Evolutionary conservation across 2,797 vertebrate species (phyloP), one percentile per base, ranked within the genome.

Genomic region (Microchirus variegatus): DNA sequence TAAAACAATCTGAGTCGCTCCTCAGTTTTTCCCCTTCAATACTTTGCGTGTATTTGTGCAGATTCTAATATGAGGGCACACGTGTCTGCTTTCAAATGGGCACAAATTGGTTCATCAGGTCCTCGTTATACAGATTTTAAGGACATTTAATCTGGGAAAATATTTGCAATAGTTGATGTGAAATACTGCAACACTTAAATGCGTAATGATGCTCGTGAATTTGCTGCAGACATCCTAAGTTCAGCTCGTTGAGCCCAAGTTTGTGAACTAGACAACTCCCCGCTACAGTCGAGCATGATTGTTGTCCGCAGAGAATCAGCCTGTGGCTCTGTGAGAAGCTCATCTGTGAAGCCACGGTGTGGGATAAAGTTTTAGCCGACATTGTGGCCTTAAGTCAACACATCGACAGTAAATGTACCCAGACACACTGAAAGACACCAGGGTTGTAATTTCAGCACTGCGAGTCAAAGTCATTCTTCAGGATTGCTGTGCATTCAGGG

Each of bases 381-480:
- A 45, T 73, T 88, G 86, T 76, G 84, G 87, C 74, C 86, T 89
- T 89, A 90, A 90, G 73, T 89, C 83, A 91, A 91, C 84, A 90
- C 81, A 90, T 85, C 85, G 91, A 83, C 69, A 81, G 71, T 73
- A 86, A 78, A 90, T 70, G 55, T 61, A 80, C 80, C 78, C 76
- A 81, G 80, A 85, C 78, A 82, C 66, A 71, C 58, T 59, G 46
- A 77, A 79, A 63, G 75, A 88, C 67, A 66, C 54, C 18, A 14
- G 14, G 63, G 50, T 50, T 79, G 60, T 78, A 80, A 59, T 81
- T 80, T 71, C 55, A 73, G 58, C 45, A 22, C 13, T 77, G 67
- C 45, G 14, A 80, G 73, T 68, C 43, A 45, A 70, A 80, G 53
- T 55, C 78, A 73, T 78, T 59, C 60, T 63, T 49, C 49, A 68